Conservation (phyloP, 2,113 vertebrate genomes). For the Scomber colias region DNA sequence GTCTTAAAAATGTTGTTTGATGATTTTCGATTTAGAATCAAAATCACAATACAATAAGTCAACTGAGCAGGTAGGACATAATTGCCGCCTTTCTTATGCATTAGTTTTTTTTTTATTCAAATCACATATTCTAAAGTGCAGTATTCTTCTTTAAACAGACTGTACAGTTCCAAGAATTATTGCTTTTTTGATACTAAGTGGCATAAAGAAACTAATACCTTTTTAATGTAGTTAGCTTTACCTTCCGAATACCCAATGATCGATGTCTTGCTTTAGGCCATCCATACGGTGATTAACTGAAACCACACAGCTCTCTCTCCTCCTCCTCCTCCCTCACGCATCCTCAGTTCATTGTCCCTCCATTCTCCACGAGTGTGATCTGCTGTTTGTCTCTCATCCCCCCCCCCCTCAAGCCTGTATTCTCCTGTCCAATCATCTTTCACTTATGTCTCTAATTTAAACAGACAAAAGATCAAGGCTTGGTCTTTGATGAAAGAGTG, state of each 20-base stretch:
- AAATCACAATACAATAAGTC: too few relatives aligned
- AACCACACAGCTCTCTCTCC: constrained; percentile 9
- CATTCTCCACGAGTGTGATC: constrained; percentile 24
- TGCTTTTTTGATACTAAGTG: not conserved
- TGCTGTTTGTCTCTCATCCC: constrained; percentile 49
- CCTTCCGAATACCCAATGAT: constrained; percentile 13
- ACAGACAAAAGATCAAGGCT: constrained; percentile 60
- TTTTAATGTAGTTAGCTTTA: constrained; percentile 35
- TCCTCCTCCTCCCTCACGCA: not conserved
- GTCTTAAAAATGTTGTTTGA: too few relatives aligned
- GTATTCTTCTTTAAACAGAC: not conserved
- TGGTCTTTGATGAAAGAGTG: constrained; percentile 52
- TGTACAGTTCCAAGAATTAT: not conserved
- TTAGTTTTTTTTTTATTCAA: too few relatives aligned
- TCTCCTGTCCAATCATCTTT: constrained; percentile 45
- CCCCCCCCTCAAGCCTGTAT: constrained; percentile 19
- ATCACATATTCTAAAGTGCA: not conserved
- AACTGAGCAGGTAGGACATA: too few relatives aligned
- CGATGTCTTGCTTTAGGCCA: constrained; percentile 3
- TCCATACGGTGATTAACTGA: constrained; percentile 34
- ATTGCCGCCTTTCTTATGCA: too few relatives aligned
- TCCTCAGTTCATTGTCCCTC: constrained; percentile 7
- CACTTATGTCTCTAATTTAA: constrained; percentile 60
- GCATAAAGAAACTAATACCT: not conserved
- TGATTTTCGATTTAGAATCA: too few relatives aligned